Conservation (phyloP, 64 coral and sea anemone genomes). For the Montipora sp. region DNA sequence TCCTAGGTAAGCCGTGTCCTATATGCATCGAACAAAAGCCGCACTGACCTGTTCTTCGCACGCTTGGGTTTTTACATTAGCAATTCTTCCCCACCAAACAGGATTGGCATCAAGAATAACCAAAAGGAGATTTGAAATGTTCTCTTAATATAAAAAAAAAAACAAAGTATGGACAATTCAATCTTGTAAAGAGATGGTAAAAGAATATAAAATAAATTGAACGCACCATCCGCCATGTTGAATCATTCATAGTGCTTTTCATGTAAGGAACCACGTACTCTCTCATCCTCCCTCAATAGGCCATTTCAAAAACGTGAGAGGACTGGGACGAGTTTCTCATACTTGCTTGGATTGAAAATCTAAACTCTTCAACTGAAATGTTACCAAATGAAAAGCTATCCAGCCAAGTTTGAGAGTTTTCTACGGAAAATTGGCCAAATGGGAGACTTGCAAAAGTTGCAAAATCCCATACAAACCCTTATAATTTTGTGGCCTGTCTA, state of each 20-base stretch:
- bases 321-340: no score
- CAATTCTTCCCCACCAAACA: conserved; percentile 79
- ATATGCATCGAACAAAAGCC: no score
- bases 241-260: not conserved
- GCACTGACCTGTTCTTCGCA: conserved; percentile 1
- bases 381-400: no score
- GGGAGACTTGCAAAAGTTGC: no score
- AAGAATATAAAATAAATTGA: not conserved
- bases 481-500: no score
- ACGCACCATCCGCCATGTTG: conserved; percentile 89
- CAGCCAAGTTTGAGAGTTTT: no score
- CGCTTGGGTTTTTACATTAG: conserved; percentile 39
- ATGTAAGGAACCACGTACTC: not conserved
- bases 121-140: conserved; percentile 70
- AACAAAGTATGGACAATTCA: not conserved
- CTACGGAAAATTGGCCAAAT: no score
- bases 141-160: conserved; percentile 67
- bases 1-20: no score
- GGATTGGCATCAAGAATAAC: conserved; percentile 94
- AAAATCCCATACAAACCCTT: no score
- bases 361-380: no score
- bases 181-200: not conserved
- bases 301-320: no score
- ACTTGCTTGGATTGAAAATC: no score
- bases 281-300: not conserved